Conservation (phyloP, 2,888 invertebrate species). For the Actias luna region DNA sequence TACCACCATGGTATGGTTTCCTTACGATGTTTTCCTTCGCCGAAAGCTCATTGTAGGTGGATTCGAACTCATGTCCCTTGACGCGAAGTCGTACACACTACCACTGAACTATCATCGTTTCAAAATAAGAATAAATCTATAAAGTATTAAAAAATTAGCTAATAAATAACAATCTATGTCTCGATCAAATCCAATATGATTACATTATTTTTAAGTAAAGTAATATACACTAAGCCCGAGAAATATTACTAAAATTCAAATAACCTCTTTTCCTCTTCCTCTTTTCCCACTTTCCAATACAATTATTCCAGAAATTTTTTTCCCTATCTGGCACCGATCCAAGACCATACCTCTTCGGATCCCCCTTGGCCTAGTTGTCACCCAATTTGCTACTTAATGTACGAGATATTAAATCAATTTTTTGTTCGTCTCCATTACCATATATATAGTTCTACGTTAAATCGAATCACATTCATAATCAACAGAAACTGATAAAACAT, state of each 20-base stretch:
- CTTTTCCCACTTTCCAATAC: not conserved
- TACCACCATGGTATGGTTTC: too few relatives aligned
- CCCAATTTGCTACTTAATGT: conserved; percentile 8
- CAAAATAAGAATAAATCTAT: too few relatives aligned
- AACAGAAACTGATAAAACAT: too few relatives aligned
- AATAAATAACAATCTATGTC: not conserved
- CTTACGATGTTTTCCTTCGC: too few relatives aligned
- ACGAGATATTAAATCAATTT: conserved; percentile 3
- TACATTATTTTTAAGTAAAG: not conserved
- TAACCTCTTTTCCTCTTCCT: not conserved
- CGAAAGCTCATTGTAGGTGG: too few relatives aligned
- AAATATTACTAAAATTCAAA: not conserved
- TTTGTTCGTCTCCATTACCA: not conserved
- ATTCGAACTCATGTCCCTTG: too few relatives aligned
- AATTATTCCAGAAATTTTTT: conserved; percentile 4
- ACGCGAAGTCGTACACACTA: too few relatives aligned
- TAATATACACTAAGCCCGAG: not conserved
- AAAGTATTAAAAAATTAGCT: too few relatives aligned
- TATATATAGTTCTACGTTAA: too few relatives aligned
- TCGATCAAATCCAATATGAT: not conserved
- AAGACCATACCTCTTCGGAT: conserved; percentile 1
- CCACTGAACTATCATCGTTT: too few relatives aligned
- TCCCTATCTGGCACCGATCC: conserved; percentile 4
- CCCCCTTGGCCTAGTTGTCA: conserved; percentile 8
- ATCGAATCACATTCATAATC: too few relatives aligned